phyloP scores from a whole-genome alignment of 2,888 invertebrate genomes.

The Drosophila mulleri region DNA sequence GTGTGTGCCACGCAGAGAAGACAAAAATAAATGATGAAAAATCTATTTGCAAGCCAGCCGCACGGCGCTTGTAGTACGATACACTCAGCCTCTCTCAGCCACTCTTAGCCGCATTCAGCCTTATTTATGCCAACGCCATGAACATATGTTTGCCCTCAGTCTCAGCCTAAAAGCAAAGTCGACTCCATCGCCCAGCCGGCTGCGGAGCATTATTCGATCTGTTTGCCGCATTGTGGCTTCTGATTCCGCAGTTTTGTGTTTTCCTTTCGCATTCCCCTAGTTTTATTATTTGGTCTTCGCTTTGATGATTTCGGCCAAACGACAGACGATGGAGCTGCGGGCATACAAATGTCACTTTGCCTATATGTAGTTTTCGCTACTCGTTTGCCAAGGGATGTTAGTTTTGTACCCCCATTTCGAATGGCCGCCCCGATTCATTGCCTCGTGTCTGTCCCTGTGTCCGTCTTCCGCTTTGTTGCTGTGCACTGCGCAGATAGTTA shows the following conservation, averaged over 20 bases:
- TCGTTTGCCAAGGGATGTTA: slow-evolving; percentile 20
- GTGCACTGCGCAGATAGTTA: slow-evolving; percentile 60
- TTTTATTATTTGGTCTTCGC: slow-evolving; percentile 66
- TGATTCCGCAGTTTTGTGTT: slow-evolving; percentile 38
- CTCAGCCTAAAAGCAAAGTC: slow-evolving; percentile 9
- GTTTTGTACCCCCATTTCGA: slow-evolving; percentile 16
- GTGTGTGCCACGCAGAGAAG: slow-evolving; percentile 40
- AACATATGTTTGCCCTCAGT: slow-evolving; percentile 63
- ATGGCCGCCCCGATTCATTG: neutral
- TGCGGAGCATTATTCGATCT: slow-evolving; percentile 54
- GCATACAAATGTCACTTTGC: slow-evolving; percentile 63
- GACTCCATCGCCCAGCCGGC: slow-evolving; percentile 21
- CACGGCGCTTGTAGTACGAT: slow-evolving; percentile 2
- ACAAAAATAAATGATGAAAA: slow-evolving; percentile 65
- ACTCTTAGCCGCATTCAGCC: neutral
- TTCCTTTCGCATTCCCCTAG: slow-evolving; percentile 45
- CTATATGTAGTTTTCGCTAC: slow-evolving; percentile 22
- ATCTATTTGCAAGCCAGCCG: slow-evolving; percentile 65
- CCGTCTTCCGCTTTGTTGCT: slow-evolving; percentile 28
- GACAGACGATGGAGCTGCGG: slow-evolving; percentile 48
- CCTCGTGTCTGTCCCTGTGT: neutral
- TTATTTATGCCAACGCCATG: slow-evolving; percentile 49
- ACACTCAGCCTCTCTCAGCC: neutral
- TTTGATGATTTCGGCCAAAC: slow-evolving; percentile 49
- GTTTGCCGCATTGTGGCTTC: slow-evolving; percentile 39